These are phyloP conservation scores for Aphelinus atriplicis DNA, from an alignment of 1,140 invertebrate species.

Conservation along the genomic window DNA sequence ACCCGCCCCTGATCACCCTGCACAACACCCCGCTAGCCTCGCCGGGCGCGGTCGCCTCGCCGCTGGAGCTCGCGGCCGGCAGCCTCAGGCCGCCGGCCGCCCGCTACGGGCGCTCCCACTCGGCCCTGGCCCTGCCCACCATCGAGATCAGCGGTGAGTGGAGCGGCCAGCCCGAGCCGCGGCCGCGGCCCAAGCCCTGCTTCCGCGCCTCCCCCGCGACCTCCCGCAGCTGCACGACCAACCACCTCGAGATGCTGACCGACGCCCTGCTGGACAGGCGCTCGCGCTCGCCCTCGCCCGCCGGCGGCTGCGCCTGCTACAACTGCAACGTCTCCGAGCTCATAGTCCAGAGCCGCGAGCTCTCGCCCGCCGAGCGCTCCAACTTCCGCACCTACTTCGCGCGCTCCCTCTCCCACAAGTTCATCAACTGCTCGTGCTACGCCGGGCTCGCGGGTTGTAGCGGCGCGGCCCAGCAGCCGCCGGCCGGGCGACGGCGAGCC, in stretches of 20 bases:
- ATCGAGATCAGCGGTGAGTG: constrained; percentile 58
- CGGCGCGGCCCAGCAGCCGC: background rate
- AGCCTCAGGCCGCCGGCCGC: background rate
- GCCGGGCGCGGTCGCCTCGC: constrained; percentile 31
- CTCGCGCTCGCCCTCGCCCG: constrained; percentile 54
- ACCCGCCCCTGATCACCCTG: constrained; percentile 47
- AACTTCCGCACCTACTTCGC: constrained; percentile 57
- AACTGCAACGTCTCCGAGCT: constrained; percentile 60
- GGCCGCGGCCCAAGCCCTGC: background rate
- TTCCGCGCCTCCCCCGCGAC: constrained; percentile 1
- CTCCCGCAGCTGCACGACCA: background rate
- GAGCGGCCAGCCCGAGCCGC: background rate
- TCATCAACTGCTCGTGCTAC: constrained; percentile 57
- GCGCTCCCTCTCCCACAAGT: constrained; percentile 58
- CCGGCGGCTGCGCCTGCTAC: constrained; percentile 55
- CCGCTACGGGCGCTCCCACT: constrained; percentile 57
- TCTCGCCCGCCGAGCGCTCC: constrained; percentile 54
- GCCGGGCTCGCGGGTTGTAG: constrained; percentile 26
- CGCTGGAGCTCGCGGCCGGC: background rate
- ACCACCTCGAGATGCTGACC: constrained; percentile 19
- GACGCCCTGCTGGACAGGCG: constrained; percentile 39
- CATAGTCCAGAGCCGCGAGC: constrained; percentile 53
- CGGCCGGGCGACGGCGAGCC: no score
- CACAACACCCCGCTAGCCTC: constrained; percentile 51
- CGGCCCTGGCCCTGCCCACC: constrained; percentile 53